Percentiles rank a stretch among this genome's conserved stretches.
phyloP scores from a whole-genome alignment of 2,797 vertebrate species.

The Coendou prehensilis region DNA sequence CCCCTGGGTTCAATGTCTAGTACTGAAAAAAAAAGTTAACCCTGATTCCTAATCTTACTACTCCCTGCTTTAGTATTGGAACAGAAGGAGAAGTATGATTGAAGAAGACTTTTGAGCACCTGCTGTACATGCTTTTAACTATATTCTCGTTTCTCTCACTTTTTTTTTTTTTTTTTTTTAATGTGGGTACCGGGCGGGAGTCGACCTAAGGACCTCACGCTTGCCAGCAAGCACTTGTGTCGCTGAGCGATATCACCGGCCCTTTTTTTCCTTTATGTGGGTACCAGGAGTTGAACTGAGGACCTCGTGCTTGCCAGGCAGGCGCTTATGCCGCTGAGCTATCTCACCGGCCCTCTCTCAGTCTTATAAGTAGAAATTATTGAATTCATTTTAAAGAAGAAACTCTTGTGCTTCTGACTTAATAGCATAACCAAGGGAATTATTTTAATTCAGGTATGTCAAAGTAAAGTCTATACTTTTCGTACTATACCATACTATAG shows the following conservation, averaged over 20 bases:
- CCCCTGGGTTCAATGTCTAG: background rate
- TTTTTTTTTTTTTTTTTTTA: no score
- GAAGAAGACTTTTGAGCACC: conserved; percentile 40
- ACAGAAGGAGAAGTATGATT: background rate
- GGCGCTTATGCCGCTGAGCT: no score
- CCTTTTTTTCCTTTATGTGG: no score
- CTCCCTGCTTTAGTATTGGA: conserved; percentile 53
- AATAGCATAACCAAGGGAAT: conserved; percentile 11
- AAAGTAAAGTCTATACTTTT: conserved; percentile 17
- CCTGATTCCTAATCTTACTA: background rate
- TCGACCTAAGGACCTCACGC: no score
- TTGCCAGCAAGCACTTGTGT: no score
- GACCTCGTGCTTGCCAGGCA: no score
- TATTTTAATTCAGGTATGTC: conserved; percentile 43
- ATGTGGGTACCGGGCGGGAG: no score
- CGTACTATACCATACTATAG: background rate
- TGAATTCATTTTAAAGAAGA: conserved; percentile 43
- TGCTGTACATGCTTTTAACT: conserved; percentile 59
- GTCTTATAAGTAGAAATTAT: background rate
- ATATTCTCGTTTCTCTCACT: conserved; percentile 53
- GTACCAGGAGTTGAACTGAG: no score
- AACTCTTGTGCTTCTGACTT: conserved; percentile 27
- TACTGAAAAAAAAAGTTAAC: background rate
- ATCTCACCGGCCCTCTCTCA: no score
- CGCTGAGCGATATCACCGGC: no score